Base-by-base conservation (phyloP, 1,140 invertebrate genomes). In the Dysdera silvatica region DNA sequence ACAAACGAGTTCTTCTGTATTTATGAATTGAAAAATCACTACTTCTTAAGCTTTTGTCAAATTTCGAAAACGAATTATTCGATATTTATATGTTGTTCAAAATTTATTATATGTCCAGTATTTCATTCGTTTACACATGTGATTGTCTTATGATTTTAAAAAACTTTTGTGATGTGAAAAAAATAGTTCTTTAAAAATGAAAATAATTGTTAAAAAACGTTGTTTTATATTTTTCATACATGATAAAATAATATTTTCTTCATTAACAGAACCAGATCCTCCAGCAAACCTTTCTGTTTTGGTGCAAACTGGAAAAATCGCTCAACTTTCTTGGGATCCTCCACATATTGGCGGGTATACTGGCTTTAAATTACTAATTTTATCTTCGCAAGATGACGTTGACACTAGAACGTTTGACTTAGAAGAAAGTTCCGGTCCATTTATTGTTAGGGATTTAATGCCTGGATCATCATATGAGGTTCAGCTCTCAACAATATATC, bases 381-480 rank as follows among this genome's bases (percentile, higher is more conserved):
- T 87, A 31, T 81, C 83, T 37, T 84, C 84, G 71, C 77, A 80
- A 65, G 58, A 67, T 23, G 78, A 78, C 62, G 63, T 68, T 55
- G 80, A 79, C 68, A 78, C 81, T 61, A 80, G 80, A 67, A 82
- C 80, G 66, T 82, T 89, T 67, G 80, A 83, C n/a, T 80, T 88
- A 29, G 4, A 41, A n/a, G 48, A 67, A 18, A 61, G 84, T 59
- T 80, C 82, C 68, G 75, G 80, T 4, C 83, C 86, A 66, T 85
- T 89, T 71, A 78, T 82, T 31, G 79, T 92, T 26, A 81, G 85
- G 66, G 89, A 95, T 72, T 80, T 93, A 45, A 88, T 84, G 29
- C 88, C 89, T 4, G 91, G 91, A 67, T 89, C 87, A 58, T 90
- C 88, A 20, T 95, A 95, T 74, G 89, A 91, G 76, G 82, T 93